Base-by-base conservation (phyloP, 2,888 invertebrate genomes). In the Cecidostiba fungosa region DNA sequence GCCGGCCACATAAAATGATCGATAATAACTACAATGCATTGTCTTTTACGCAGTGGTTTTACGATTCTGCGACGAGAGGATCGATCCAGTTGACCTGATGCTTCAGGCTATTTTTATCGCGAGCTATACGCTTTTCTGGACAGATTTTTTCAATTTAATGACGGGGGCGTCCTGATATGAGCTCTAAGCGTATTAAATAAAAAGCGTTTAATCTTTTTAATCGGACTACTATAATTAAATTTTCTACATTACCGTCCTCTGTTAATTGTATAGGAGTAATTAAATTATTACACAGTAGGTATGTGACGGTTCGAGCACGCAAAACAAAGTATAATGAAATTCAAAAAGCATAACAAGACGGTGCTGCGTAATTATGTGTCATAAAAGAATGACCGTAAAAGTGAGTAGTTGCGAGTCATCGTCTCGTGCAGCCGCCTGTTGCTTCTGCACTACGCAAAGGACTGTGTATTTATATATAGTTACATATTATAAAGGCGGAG, bases 31-130 rank as follows among this genome's bases (percentile, higher is more conserved):
- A 54, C 54, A n/a, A 19, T 59, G 54, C 23, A 59, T 59, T 23
- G 54, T 59, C 54, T 59, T 59, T 59, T 59, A 59, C 54, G 54
- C 54, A n/a, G n/a, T n/a, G n/a, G 23, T 59, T 59, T 59, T 59
- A n/a, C 54, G 54, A 59, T 19, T 8, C 8, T 2, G 54, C 8
- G 8, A 59, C 8, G 4, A 59, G 10, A 59, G 10, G 3, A 59
- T 59, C 54, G 54, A n/a, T 59, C n/a, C 23, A n/a, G n/a, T n/a
- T 2, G 6, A 23, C 54, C 54, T n/a, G 54, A 59, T 19, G 54
- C 54, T n/a, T 59, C 54, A 6, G 14, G 50, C 14, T 50, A 50
- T 50, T n/a, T n/a, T 59, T n/a, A n/a, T 54, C 54, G 8, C 54
- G 54, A 54, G 54, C 54, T 54, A 4, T n/a, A 12, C 3, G 32